These are phyloP conservation scores for Esox niger DNA, from an alignment of 2,113 vertebrate genomes.

Conservation along the genomic window DNA sequence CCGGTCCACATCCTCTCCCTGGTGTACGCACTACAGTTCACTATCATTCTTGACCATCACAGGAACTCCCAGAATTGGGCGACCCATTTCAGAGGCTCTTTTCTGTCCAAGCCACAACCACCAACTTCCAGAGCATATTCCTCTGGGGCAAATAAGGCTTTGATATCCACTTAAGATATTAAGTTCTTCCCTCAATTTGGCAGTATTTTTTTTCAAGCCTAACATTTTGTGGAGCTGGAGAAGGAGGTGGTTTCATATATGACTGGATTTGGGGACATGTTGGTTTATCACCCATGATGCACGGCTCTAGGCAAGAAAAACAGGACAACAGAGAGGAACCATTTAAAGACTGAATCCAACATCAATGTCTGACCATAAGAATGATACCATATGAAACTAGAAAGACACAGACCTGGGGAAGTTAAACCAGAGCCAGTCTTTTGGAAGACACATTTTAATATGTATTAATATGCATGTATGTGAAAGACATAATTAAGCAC, in stretches of 20 bases:
- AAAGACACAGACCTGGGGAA: no score
- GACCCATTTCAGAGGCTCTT: constrained; percentile 27
- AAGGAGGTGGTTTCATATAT: constrained; percentile 29
- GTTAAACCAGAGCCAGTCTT: no score
- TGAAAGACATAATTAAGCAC: no score
- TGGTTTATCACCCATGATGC: not conserved
- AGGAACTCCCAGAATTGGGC: constrained; percentile 49
- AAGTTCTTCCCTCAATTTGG: constrained; percentile 54
- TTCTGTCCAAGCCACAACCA: constrained; percentile 52
- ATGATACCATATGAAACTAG: no score
- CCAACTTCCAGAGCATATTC: constrained; percentile 56
- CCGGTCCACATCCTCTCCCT: not conserved
- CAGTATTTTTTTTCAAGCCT: constrained; percentile 44
- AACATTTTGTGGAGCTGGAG: constrained; percentile 49
- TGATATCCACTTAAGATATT: constrained; percentile 64
- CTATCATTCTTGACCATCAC: constrained; percentile 49
- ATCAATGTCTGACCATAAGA: not conserved
- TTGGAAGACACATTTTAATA: no score
- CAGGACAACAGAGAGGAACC: constrained; percentile 2
- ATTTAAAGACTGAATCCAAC: constrained; percentile 10
- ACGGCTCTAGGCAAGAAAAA: constrained; percentile 19
- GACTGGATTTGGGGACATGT: constrained; percentile 8
- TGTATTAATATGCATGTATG: no score
- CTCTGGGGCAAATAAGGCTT: constrained; percentile 45
- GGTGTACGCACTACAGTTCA: constrained; percentile 9